These are phyloP conservation scores for Balearica regulorum DNA, from an alignment of 2,797 vertebrate species.

Conservation along the genomic window DNA sequence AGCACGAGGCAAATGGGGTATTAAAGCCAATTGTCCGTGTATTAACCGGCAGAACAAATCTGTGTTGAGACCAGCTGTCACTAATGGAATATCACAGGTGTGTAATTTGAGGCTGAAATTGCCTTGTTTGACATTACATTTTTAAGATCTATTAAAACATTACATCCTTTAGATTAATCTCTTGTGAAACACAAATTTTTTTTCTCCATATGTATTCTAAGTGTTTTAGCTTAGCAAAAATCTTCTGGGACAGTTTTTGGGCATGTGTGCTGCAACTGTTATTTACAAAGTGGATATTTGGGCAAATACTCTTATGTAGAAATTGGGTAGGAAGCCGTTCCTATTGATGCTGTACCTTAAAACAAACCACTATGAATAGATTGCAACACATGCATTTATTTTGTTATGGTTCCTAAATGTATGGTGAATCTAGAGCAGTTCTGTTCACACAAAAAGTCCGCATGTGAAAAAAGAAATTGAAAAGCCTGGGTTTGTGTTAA, in stretches of 20 bases:
- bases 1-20: conserved; percentile 98
- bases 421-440: neutral
- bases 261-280: neutral
- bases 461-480: neutral
- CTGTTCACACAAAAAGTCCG: neutral
- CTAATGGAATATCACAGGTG: conserved; percentile 98
- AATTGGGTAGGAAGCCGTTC: neutral
- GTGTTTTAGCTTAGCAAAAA: neutral
- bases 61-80: conserved; percentile 87
- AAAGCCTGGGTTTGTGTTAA: neutral
- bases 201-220: neutral
- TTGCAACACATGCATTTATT: neutral
- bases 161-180: neutral
- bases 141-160: neutral
- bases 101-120: neutral
- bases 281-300: neutral
- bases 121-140: neutral
- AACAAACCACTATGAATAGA: neutral
- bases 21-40: conserved; percentile 99
- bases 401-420: neutral
- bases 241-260: neutral
- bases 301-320: neutral
- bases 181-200: neutral
- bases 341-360: neutral
- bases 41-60: conserved; percentile 92